A percentile compares a stretch with the other conserved stretches of the same genome.
These are phyloP conservation scores for Stichopus horrens DNA, from an alignment of 53 echinoderm and acorn worm genomes.

Conservation along the genomic window DNA sequence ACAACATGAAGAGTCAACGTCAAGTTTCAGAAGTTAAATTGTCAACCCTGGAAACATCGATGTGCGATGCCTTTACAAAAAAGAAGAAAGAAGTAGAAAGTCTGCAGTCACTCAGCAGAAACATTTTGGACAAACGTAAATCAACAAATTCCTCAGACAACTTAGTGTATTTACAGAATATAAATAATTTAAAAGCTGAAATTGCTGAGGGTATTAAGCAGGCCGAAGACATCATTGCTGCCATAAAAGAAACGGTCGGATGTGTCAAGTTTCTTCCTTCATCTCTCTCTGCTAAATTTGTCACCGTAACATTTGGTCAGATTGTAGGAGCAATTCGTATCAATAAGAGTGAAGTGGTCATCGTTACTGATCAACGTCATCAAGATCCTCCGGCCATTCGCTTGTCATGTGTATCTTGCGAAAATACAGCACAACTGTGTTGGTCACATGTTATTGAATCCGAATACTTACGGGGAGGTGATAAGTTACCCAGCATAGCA, in stretches of 20 bases:
- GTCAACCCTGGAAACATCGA: neutral
- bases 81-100: neutral
- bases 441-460: conserved; percentile 11
- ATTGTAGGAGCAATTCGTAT: neutral
- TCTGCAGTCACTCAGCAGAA: neutral
- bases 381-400: neutral
- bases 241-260: neutral
- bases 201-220: neutral
- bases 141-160: neutral
- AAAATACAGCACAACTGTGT: neutral
- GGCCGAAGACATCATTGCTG: neutral
- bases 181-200: neutral
- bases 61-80: neutral
- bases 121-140: neutral
- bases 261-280: neutral
- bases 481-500: neutral
- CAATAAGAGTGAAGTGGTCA: neutral
- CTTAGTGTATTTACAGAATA: neutral
- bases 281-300: neutral
- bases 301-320: neutral
- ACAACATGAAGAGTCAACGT: neutral
- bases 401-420: neutral
- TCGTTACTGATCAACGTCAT: neutral
- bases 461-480: neutral
- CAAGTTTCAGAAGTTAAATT: neutral